These are phyloP conservation scores for Magallana ariakensis DNA, from an alignment of 1,140 invertebrate species.

Conservation along the genomic window DNA sequence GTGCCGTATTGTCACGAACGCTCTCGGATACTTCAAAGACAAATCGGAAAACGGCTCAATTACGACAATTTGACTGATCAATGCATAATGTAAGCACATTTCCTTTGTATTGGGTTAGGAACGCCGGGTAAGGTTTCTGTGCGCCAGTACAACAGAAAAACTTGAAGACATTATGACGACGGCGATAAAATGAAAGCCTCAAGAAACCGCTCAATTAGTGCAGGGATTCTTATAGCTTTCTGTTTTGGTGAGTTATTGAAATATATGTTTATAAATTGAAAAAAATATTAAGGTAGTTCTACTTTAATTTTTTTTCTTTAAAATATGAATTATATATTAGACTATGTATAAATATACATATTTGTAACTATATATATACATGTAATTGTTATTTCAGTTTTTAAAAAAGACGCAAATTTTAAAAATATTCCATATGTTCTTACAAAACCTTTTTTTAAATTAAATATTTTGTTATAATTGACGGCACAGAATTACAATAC, in stretches of 20 bases:
- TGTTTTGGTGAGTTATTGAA: background rate
- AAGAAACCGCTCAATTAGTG: background rate
- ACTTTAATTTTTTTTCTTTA: too few relatives aligned
- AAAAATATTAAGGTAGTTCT: too few relatives aligned
- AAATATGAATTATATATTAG: too few relatives aligned
- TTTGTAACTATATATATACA: too few relatives aligned
- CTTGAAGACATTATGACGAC: conserved; percentile 17
- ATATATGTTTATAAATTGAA: too few relatives aligned
- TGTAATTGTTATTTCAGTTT: too few relatives aligned
- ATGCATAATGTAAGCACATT: conserved; percentile 38
- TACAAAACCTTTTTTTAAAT: too few relatives aligned
- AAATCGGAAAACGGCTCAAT: conserved; percentile 36
- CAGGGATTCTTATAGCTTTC: background rate
- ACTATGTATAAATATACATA: too few relatives aligned
- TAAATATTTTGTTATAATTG: too few relatives aligned
- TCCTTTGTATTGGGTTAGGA: background rate
- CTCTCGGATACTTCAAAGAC: conserved; percentile 6
- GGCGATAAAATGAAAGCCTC: conserved; percentile 4
- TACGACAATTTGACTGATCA: conserved; percentile 34
- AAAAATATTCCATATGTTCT: too few relatives aligned
- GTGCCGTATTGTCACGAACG: conserved; percentile 20
- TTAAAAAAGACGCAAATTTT: too few relatives aligned
- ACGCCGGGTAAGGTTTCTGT: background rate
- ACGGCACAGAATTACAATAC: too few relatives aligned
- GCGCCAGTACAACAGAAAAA: background rate